Conservation (phyloP, 2,797 vertebrate species). For the Orientallactaga sibirica region DNA sequence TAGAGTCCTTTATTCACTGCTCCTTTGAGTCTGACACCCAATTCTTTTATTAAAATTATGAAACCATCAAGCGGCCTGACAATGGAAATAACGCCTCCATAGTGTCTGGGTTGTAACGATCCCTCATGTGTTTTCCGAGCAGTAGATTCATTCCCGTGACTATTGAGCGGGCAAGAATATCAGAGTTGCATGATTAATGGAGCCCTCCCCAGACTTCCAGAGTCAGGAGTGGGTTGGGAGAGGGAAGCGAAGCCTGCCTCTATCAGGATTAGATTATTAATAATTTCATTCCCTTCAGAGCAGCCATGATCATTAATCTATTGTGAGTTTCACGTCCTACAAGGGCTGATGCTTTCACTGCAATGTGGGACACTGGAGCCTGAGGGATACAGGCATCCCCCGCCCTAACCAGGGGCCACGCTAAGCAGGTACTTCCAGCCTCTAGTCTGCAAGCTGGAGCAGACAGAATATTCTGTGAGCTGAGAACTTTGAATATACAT, state of each 20-base stretch:
- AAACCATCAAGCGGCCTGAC: conserved; percentile 73
- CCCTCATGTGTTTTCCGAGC: conserved; percentile 72
- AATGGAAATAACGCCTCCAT: conserved; percentile 79
- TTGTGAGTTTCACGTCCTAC: neutral
- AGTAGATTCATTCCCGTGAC: conserved; percentile 74
- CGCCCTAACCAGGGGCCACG: neutral
- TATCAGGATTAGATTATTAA: conserved; percentile 80
- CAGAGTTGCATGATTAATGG: conserved; percentile 82
- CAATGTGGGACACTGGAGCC: too few species aligned
- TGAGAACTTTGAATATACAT: neutral
- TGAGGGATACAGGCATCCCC: neutral
- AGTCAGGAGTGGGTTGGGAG: conserved; percentile 68
- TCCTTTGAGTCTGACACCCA: conserved; percentile 51
- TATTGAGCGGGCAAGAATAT: conserved; percentile 69
- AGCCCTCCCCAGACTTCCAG: conserved; percentile 65
- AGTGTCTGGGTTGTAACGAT: conserved; percentile 64
- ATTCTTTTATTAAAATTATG: conserved; percentile 79
- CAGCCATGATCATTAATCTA: conserved; percentile 71
- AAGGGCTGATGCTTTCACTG: neutral
- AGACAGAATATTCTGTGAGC: neutral
- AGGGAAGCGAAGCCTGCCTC: conserved; percentile 45
- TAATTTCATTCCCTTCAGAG: conserved; percentile 75
- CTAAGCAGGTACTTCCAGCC: neutral
- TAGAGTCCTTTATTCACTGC: conserved; percentile 72
- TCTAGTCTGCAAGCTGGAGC: neutral